phyloP scores from a whole-genome alignment of 2,113 vertebrate species.

The Mormoops blainvillei region DNA sequence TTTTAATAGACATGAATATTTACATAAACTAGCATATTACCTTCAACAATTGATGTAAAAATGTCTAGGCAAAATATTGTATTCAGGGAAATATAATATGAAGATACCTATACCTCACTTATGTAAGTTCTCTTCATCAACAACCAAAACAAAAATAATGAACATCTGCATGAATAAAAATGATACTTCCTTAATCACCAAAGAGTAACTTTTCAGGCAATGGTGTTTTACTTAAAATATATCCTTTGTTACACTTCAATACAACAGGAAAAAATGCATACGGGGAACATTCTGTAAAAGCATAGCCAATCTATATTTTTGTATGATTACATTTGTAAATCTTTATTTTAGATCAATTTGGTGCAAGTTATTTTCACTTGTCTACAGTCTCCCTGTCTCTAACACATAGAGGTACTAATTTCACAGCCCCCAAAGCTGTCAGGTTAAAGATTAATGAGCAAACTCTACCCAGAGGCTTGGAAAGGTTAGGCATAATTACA shows the following conservation, averaged over 20 bases:
- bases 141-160: background rate
- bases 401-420: slow-evolving; percentile 77
- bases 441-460: slow-evolving; percentile 87
- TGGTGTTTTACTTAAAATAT: background rate
- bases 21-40: background rate
- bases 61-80: background rate
- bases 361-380: slow-evolving; percentile 35
- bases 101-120: background rate
- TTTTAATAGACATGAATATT: background rate
- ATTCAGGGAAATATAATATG: background rate
- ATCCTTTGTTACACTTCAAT: background rate
- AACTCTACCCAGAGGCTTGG: slow-evolving; percentile 81
- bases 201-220: background rate
- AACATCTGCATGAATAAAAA: background rate
- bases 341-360: slow-evolving; percentile 52
- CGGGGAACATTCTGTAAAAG: background rate
- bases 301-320: background rate
- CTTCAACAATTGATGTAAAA: background rate
- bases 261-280: background rate
- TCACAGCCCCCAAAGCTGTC: slow-evolving; percentile 77
- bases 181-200: background rate
- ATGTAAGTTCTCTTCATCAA: background rate
- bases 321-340: background rate
- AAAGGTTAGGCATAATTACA: slow-evolving; percentile 88
- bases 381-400: slow-evolving; percentile 70